phyloP scores from a whole-genome alignment of 2,113 vertebrate species.

The Otus sunia region DNA sequence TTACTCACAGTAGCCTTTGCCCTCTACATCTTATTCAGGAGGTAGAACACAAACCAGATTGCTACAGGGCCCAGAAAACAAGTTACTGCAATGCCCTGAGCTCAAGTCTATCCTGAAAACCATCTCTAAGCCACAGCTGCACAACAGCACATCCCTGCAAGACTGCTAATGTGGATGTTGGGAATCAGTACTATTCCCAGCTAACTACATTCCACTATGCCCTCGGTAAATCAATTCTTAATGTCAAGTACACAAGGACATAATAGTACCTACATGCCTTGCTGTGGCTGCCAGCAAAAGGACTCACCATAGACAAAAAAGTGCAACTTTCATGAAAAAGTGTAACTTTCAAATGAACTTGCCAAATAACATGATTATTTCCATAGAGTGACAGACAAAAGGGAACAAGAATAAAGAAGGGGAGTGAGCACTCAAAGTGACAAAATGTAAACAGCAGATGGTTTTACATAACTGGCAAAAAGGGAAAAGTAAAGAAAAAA shows the following conservation, averaged over 20 bases:
- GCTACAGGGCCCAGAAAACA: background rate
- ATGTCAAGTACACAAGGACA: background rate
- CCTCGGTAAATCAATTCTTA: background rate
- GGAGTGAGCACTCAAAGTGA: background rate
- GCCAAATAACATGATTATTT: background rate
- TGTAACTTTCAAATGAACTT: background rate
- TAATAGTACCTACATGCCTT: background rate
- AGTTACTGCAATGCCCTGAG: background rate
- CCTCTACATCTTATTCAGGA: background rate
- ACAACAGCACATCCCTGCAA: background rate
- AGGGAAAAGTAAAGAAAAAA: background rate
- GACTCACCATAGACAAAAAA: background rate
- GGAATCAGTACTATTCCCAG: background rate
- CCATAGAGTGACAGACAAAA: background rate
- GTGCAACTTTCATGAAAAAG: background rate
- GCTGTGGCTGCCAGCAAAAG: background rate
- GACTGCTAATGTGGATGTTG: background rate
- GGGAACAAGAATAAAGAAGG: background rate
- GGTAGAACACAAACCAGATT: background rate
- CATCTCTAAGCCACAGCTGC: background rate
- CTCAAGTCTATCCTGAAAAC: background rate
- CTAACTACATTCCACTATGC: background rate
- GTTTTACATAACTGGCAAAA: background rate
- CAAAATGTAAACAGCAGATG: background rate
- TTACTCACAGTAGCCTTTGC: background rate